phyloP scores from a whole-genome alignment of 2,888 invertebrate genomes.

The Argyresthia goedartella region DNA sequence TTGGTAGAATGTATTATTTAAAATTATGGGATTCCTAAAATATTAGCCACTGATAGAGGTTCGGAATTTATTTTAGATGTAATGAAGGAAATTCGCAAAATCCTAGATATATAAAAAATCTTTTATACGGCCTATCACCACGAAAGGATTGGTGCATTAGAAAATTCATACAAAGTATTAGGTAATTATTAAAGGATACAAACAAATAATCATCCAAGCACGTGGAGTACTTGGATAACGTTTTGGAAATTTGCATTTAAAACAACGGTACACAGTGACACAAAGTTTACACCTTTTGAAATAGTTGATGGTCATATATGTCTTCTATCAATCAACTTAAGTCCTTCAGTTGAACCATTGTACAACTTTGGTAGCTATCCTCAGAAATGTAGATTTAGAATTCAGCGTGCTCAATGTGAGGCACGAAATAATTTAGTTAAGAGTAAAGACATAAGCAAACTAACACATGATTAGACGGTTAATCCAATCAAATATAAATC shows the following conservation, averaged over 20 bases:
- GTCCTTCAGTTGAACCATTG: background rate
- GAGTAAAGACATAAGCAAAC: background rate
- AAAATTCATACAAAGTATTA: constrained; percentile 1
- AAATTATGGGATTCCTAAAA: background rate
- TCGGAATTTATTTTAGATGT: background rate
- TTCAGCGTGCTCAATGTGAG: background rate
- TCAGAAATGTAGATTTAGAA: background rate
- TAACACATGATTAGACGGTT: background rate
- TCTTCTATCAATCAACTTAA: background rate
- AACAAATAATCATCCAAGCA: background rate
- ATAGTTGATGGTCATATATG: background rate
- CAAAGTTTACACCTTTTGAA: background rate
- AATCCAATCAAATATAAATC: background rate
- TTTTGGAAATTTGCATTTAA: background rate
- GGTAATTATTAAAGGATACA: constrained; percentile 1
- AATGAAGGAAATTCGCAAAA: background rate
- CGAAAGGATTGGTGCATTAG: constrained; percentile 1
- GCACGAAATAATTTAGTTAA: background rate
- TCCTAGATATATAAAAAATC: background rate
- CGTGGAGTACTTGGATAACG: constrained; percentile 1
- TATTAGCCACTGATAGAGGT: background rate
- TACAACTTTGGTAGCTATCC: background rate
- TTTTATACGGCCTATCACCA: background rate
- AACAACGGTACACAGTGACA: background rate
- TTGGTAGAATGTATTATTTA: background rate